Evolutionary conservation across 2,113 vertebrate species (phyloP).

Genomic region (Martes martes): DNA sequence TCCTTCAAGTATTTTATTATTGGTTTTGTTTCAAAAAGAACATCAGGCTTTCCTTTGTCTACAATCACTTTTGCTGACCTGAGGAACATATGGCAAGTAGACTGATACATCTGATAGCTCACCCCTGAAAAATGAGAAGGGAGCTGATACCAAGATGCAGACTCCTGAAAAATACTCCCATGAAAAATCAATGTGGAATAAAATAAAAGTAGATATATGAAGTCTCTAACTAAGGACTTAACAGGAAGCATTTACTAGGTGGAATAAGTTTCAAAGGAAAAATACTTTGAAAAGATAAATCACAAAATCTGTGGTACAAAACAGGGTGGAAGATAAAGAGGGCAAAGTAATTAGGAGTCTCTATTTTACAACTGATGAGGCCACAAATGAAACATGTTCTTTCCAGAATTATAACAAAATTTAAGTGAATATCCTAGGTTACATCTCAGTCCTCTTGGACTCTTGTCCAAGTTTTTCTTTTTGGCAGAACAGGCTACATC

Average conservation of each 20-base stretch:
- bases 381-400: neutral
- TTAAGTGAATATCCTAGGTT: neutral
- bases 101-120: constrained; percentile 18
- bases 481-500: neutral
- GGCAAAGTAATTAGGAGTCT: neutral
- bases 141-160: neutral
- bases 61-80: constrained; percentile 32
- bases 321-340: rapidly evolving
- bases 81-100: neutral
- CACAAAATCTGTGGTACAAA: neutral
- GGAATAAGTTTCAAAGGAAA: neutral
- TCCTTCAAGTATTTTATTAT: neutral
- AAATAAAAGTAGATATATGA: neutral
- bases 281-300: neutral
- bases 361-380: neutral
- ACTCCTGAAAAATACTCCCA: neutral
- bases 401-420: neutral
- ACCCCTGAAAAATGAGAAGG: constrained; percentile 43
- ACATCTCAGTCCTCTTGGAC: neutral
- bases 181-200: constrained; percentile 34
- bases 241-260: neutral
- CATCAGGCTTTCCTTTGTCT: neutral
- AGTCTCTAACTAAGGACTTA: neutral
- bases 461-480: neutral
- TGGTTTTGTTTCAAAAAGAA: neutral